Evolutionary conservation across 2,888 invertebrate genomes (phyloP), one percentile per base, ranked within the genome.

Genomic region (Argyresthia albistria): DNA sequence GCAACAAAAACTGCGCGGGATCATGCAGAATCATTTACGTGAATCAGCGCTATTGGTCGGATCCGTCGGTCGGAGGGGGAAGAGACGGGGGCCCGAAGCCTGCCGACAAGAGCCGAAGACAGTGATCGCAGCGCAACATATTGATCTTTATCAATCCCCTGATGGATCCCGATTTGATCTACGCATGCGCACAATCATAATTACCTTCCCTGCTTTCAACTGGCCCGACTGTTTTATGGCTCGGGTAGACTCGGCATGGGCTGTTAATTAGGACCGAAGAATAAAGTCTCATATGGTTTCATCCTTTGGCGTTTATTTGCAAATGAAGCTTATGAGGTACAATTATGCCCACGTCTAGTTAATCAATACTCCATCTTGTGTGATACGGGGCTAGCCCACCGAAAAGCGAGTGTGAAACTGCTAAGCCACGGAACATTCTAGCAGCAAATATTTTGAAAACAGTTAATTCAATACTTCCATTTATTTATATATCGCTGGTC

Each of bases 21-120:
- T 78, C 80, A 82, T 76, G 77, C 71, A 76, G 80, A 80, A 80
- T 81, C 81, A 77, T 80, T 84, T 81, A 81, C 80, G 79, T 73
- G 78, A 76, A 80, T 79, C 79, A 73, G 67, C 66, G 70, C 65
- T 35, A 25, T 25, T 45, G 45, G 47, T 12, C 35, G 25, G 12
- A 35, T 8, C 35, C 9, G 47, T 25, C 25, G 47, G 35, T n/a
- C 11, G 11, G 35, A 12, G 25, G 11, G 35, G 46, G 12, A 11
- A 9, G 25, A n/a, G 46, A 46, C 35, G 35, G 47, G 35, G 35
- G 48, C 15, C 25, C 35, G 35, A 25, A 8, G 11, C 11, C 11
- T 25, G n/a, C 35, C n/a, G 43, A 43, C 43, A 12, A 14, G n/a
- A 11, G 14, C 48, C 50, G 50, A 50, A 50, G 50, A 50, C 50